phyloP scores from a whole-genome alignment of 2,888 invertebrate species.

The Spilosoma lubricipeda region DNA sequence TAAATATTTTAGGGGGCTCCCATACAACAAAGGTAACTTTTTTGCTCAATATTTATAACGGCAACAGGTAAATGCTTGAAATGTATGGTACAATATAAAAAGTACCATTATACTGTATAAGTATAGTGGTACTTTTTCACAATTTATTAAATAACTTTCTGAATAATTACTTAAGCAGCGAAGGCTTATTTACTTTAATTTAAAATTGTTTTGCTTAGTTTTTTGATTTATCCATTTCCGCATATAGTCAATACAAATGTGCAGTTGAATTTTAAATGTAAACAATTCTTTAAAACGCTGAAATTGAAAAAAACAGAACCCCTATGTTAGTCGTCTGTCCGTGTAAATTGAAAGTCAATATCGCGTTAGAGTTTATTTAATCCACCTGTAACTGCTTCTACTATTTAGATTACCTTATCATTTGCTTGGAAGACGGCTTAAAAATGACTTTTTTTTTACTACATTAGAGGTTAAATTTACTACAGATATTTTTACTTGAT shows the following conservation, averaged over 20 bases:
- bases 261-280: not conserved
- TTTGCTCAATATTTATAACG: too few relatives aligned
- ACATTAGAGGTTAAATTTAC: not conserved
- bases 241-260: not conserved
- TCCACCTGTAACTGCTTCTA: not conserved
- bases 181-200: too few relatives aligned
- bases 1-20: too few relatives aligned
- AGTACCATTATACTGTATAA: too few relatives aligned
- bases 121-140: too few relatives aligned
- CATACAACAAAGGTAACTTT: too few relatives aligned
- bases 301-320: not conserved
- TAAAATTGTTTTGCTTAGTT: too few relatives aligned
- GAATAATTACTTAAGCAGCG: too few relatives aligned
- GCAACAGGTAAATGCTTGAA: too few relatives aligned
- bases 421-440: not conserved
- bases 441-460: not conserved
- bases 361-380: not conserved
- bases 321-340: not conserved
- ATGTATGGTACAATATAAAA: too few relatives aligned
- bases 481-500: not conserved
- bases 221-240: not conserved
- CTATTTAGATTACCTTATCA: not conserved
- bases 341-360: conserved; percentile 3
- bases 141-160: too few relatives aligned
- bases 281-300: not conserved